Percentiles rank a stretch among this genome's conserved stretches.
Conservation (phyloP, 1,140 invertebrate genomes). For the Drosophila biarmipes region DNA sequence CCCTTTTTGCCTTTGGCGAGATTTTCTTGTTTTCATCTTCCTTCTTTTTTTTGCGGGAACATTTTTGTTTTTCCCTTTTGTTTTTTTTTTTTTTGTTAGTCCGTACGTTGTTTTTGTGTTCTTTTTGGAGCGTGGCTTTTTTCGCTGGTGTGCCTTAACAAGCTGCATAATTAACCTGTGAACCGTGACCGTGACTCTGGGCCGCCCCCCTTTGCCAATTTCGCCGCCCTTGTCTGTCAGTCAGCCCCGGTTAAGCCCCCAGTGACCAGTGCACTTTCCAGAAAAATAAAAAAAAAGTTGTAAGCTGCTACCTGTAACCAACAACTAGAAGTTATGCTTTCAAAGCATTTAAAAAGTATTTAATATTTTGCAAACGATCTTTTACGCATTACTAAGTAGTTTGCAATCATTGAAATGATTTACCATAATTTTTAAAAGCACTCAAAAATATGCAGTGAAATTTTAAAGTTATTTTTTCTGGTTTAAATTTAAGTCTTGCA, state of each 20-base stretch:
- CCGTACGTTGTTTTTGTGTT: background rate
- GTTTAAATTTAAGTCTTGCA: too few species aligned
- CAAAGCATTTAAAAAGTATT: too few species aligned
- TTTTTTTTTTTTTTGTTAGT: background rate
- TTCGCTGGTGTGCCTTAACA: conserved; percentile 35
- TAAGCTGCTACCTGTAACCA: background rate
- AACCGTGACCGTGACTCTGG: conserved; percentile 37
- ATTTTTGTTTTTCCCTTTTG: background rate
- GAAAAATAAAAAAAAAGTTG: background rate
- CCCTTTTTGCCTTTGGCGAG: conserved; percentile 7
- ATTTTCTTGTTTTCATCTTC: conserved; percentile 35
- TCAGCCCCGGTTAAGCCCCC: background rate
- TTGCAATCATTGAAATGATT: too few species aligned
- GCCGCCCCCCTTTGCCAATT: conserved; percentile 13
- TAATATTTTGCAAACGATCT: too few species aligned
- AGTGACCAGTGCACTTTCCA: conserved; percentile 11
- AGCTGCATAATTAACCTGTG: conserved; percentile 53
- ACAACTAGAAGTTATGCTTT: too few species aligned
- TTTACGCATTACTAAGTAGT: too few species aligned
- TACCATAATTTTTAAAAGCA: too few species aligned
- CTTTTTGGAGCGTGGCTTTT: conserved; percentile 11
- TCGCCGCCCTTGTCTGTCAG: conserved; percentile 2
- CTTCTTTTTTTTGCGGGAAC: background rate
- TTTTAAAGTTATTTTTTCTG: too few species aligned
- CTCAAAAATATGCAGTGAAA: too few species aligned